Base-by-base conservation (phyloP, 2,113 vertebrate genomes). In the Naja naja region DNA sequence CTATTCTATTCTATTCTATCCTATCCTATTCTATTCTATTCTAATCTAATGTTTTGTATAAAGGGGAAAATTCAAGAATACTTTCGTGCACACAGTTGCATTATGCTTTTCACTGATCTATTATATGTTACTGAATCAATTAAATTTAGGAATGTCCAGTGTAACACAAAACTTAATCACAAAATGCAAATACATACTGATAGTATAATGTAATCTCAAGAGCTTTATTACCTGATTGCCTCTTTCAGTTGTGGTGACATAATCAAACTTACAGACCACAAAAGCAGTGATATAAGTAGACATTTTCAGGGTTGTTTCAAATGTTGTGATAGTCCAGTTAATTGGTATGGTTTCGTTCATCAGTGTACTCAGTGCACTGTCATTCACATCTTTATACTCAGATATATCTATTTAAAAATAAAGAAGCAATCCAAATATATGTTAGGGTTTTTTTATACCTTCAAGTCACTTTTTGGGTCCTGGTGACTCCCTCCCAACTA, bases 221-320 rank as follows among this genome's bases (percentile, higher is more conserved):
- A 87, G 3, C 4, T 12, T 25, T 92, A 94, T 92, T 96, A 98
- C 98, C 98, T 98, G 92, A 0, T 97, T 98, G 94, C 97, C 98
- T 58, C 95, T 93, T 93, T 98, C 97, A 0, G 95, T 98, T 95
- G 91, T 97, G 94, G 39, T 97, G 94, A 98, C 88, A 4, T 97
- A 95, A 94, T 96, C 96, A 11, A 96, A 98, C 90, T 98, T 97
- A 94, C 98, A 98, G 45, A 98, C 1, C 23, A 96, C 96, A 93
- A 98, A 97, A 87, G 98, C 97, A 14, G 95, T 97, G 91, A 98
- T 92, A n/a, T 98, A 98, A n/a, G 98, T 98, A 39, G 98, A 96
- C 98, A 98, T 98, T 95, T 53, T 97, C 90, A 97, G 95, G 0
- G 98, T 98, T 69, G 96, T 98, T 53, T 97, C 93, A 96, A 98